phyloP scores from a whole-genome alignment of 1,140 invertebrate species.

The Chionoecetes opilio region DNA sequence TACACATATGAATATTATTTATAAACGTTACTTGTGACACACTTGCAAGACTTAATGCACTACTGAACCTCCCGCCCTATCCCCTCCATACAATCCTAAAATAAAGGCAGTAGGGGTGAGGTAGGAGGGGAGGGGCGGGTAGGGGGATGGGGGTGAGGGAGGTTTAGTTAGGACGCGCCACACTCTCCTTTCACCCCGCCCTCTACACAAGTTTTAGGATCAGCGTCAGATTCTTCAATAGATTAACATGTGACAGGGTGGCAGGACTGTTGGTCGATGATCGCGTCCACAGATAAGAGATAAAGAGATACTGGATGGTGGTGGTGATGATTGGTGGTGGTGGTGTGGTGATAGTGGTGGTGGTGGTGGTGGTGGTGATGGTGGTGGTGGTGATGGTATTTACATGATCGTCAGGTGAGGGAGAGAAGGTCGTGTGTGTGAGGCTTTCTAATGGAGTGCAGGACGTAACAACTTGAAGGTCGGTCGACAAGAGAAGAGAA shows the following conservation, averaged over 20 bases:
- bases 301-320: slow-evolving; percentile 1
- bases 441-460: not conserved
- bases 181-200: not conserved
- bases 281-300: not conserved
- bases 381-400: not conserved
- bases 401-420: not conserved
- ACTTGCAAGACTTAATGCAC: too few species aligned
- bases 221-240: slow-evolving; percentile 17
- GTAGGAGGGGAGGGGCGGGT: not conserved
- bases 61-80: too few species aligned
- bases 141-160: not conserved
- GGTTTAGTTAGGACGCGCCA: too few species aligned
- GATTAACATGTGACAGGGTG: slow-evolving; percentile 5
- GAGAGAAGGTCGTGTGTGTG: not conserved
- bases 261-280: slow-evolving; percentile 21
- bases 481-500: not conserved
- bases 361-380: not conserved
- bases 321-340: too few species aligned
- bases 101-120: not conserved
- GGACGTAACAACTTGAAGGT: not conserved
- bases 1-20: too few species aligned
- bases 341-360: not conserved
- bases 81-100: too few species aligned
- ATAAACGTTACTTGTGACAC: too few species aligned
- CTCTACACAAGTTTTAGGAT: slow-evolving; percentile 34